Evolutionary conservation across 2,113 vertebrate species (phyloP), one percentile per base, ranked within the genome.

Genomic region (Dasyprocta punctata): DNA sequence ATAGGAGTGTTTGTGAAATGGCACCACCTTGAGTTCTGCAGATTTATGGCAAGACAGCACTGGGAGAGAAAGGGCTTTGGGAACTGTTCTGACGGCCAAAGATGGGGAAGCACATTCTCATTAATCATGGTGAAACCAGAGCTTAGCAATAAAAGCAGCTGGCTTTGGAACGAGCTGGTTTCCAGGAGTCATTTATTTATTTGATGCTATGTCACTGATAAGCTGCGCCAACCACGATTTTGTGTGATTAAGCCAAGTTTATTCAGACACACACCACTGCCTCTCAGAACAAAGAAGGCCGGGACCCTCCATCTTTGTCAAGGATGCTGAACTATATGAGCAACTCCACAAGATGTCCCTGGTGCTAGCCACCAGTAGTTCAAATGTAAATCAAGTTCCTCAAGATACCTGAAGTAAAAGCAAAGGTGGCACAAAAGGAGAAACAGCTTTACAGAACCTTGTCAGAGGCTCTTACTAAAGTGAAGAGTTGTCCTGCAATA

Each of bases 171-270:
- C 83, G 91, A 96, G 94, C 90, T 95, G 94, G 94, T 97, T 97
- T 96, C 92, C 97, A 96, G 85, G 90, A 98, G 89, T 84, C 96
- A 91, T 96, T 97, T 96, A 97, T 97, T 97, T 97, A 93, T 92
- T 96, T 91, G 96, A 98, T 96, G 92, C 54, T 83, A 80, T 95
- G 95, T 97, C 96, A 97, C 90, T 97, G 95, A 98, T 96, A 97
- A 94, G 95, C 63, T 36, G 85, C 13, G 28, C 89, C 94, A 96
- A 82, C 77, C 93, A 92, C 19, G 49, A 96, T 92, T 93, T 86
- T 80, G 28, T 4, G 4, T 95, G 95, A 96, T 94, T 94, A 97
- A 97, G 93, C 91, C 94, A 94, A 94, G 95, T 97, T 97, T 96
- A 96, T 86, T 96, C 91, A 97, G 90, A 96, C 20, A 44, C 93